Evolutionary conservation across 2,113 vertebrate species (phyloP).

Genomic region (Excalfactoria chinensis): DNA sequence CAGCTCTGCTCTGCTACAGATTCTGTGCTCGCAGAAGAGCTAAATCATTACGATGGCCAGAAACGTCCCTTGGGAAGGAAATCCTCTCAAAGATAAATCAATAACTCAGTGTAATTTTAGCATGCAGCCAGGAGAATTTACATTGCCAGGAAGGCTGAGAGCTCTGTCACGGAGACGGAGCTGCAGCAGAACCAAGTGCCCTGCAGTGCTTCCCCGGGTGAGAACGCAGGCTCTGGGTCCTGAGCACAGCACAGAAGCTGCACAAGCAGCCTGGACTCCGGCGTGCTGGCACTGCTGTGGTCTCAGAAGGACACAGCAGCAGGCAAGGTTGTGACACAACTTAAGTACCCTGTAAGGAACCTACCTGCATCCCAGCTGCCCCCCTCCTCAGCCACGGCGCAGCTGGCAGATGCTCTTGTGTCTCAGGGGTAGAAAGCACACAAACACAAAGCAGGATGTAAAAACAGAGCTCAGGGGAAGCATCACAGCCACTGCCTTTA

Average conservation of each 20-base stretch:
- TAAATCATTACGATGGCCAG: constrained; percentile 48
- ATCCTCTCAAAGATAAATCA: constrained; percentile 79
- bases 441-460: accelerated
- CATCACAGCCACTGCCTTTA: not conserved
- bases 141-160: constrained; percentile 73
- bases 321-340: not conserved
- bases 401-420: accelerated
- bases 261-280: not conserved
- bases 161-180: constrained; percentile 17
- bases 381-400: not conserved
- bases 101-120: constrained; percentile 71
- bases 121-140: constrained; percentile 57
- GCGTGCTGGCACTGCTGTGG: accelerated
- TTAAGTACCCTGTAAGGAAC: not conserved
- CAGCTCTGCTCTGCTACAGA: not conserved
- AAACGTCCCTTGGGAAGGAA: constrained; percentile 66
- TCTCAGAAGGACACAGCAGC: not conserved
- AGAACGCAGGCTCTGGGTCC: not conserved
- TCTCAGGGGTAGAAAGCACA: not conserved
- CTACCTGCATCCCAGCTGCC: not conserved
- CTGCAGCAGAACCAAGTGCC: constrained; percentile 46
- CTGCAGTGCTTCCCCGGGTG: not conserved
- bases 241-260: not conserved
- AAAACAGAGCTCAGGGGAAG: not conserved
- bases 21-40: constrained; percentile 15